Base-by-base conservation (phyloP, 2,113 vertebrate genomes). In the Pseudorectes ferrugineus region DNA sequence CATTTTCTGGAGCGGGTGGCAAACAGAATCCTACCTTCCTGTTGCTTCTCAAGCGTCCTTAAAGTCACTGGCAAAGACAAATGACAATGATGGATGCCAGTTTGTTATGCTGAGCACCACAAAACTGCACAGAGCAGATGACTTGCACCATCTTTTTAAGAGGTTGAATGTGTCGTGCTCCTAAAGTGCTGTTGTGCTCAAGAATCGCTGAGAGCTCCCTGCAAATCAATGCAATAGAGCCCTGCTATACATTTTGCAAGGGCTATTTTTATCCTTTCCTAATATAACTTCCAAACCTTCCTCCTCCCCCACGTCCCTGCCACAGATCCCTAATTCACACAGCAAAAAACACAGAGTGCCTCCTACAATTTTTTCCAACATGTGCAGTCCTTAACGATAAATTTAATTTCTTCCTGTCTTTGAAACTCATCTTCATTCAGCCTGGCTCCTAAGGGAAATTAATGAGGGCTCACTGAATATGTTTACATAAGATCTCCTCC, bases 401-500 rank as follows among this genome's bases (percentile, higher is more conserved):
- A 94, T 88, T 86, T 91, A 58, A 68, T 86, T 95, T 88, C 87
- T 81, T 31, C 76, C 76, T 89, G 78, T 94, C 90, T 95, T 76
- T 86, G 73, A 81, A 74, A 90, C 59, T 85, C 85, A 96, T 92
- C 85, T 63, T 83, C 63, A 87, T 95, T 94, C 89, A 93, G 75
- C 68, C 55, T 85, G 71, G 46, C 78, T 96, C 95, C 90, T 84
- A n/a, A 48, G 91, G 93, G 96, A 95, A 93, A 96, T 96, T 90
- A 95, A 93, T 72, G 73, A 96, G 49, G 4, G 59, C 61, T 88
- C 62, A 17, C 52, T 89, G 88, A 94, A 85, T 91, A 87, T 68
- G 88, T 96, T 96, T 96, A 96, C 83, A 66, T 93, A 96, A 96
- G 85, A 85, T 54, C 61, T 80, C 57, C 82, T 95, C 68, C 85